Percentiles rank a stretch among this genome's conserved stretches.
These are phyloP conservation scores for Mactra quadrangularis DNA, from an alignment of 1,140 invertebrate genomes.

Conservation along the genomic window DNA sequence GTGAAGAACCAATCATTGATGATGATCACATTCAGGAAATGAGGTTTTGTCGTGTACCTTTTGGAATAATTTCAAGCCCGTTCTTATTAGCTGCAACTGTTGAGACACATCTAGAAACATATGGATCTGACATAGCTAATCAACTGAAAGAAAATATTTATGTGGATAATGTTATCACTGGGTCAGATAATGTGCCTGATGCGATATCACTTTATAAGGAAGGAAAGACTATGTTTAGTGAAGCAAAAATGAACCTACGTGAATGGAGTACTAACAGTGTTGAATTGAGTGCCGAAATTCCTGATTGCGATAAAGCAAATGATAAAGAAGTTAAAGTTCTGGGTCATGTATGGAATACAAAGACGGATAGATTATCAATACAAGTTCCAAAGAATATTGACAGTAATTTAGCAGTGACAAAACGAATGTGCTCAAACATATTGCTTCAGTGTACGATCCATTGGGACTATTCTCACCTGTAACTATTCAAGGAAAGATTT, in stretches of 20 bases:
- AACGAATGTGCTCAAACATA: neutral
- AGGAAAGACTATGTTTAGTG: neutral
- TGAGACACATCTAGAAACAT: conserved; percentile 4
- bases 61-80: conserved; percentile 37
- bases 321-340: neutral
- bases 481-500: neutral
- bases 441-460: neutral
- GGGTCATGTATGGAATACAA: neutral
- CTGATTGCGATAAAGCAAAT: neutral
- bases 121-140: neutral
- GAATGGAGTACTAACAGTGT: neutral
- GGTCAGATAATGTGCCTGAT: neutral
- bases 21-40: neutral
- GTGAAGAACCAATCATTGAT: neutral
- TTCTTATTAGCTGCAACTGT: conserved; percentile 21
- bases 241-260: neutral
- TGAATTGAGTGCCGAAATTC: neutral
- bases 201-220: neutral
- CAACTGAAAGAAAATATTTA: neutral
- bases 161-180: conserved; percentile 12
- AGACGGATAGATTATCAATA: neutral
- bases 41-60: conserved; percentile 15
- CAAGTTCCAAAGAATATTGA: neutral
- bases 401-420: neutral
- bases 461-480: neutral